Conservation (phyloP, 2,888 invertebrate species). For the Tridacna gigas region DNA sequence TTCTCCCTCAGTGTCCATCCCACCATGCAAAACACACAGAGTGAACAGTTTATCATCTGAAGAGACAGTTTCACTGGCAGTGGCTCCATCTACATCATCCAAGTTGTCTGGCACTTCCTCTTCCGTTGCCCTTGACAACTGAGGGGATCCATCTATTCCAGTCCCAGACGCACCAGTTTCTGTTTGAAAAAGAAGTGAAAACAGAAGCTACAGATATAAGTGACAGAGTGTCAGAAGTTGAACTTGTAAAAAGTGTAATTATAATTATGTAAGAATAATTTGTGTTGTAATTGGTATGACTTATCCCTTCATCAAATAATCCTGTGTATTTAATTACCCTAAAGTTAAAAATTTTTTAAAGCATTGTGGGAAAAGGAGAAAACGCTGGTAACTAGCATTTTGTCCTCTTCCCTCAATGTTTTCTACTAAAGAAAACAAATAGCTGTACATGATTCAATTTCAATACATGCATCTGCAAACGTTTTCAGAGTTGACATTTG, state of each 20-base stretch:
- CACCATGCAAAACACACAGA: conserved; percentile 80
- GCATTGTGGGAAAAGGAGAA: not conserved
- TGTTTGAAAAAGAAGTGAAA: conserved; percentile 11
- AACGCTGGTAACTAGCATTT: not conserved
- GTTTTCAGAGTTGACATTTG: too few relatives aligned
- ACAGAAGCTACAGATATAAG: not conserved
- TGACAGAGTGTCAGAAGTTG: too few relatives aligned
- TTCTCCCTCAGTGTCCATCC: conserved; percentile 85
- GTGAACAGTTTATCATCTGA: conserved; percentile 64
- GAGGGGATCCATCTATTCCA: conserved; percentile 31
- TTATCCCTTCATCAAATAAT: too few relatives aligned
- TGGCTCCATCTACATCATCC: conserved; percentile 68
- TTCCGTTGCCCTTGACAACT: conserved; percentile 30
- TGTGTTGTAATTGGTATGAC: too few relatives aligned
- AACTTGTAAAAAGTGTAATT: too few relatives aligned
- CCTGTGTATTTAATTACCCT: not conserved
- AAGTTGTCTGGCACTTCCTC: conserved; percentile 43
- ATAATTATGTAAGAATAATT: too few relatives aligned
- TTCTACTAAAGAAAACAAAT: not conserved
- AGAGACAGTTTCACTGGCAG: conserved; percentile 27
- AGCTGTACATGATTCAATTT: not conserved
- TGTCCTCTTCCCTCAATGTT: not conserved
- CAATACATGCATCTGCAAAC: too few relatives aligned
- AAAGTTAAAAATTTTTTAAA: not conserved
- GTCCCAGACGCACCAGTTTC: conserved; percentile 46